Percentiles rank a stretch among this genome's conserved stretches.
These are phyloP conservation scores for Tonatia bakeri DNA, from an alignment of 2,113 vertebrate species.

Conservation along the genomic window DNA sequence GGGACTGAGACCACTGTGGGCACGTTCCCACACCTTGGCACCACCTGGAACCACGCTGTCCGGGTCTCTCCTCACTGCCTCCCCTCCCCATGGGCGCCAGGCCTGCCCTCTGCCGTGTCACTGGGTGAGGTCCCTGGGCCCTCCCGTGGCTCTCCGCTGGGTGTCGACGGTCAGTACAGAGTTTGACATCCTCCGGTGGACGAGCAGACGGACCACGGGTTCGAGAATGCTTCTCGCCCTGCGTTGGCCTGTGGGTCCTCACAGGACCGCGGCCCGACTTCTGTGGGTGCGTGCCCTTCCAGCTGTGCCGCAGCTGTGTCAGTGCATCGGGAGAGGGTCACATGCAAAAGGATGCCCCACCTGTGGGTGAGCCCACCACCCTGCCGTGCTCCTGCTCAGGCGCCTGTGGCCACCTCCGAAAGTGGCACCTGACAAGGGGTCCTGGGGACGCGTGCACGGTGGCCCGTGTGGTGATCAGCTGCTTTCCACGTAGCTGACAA, in stretches of 20 bases:
- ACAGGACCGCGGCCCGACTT: background rate
- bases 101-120: background rate
- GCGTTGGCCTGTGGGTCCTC: background rate
- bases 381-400: accelerated
- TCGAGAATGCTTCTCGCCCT: background rate
- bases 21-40: background rate
- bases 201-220: accelerated
- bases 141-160: too few species aligned
- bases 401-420: background rate
- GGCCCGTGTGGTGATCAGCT: background rate
- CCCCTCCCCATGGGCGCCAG: accelerated
- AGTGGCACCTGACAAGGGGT: background rate
- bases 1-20: background rate
- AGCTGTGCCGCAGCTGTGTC: accelerated
- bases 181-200: too few species aligned
- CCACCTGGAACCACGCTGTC: background rate
- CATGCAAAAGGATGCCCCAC: background rate
- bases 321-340: background rate
- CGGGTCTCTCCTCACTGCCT: background rate
- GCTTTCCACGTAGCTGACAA: too few species aligned
- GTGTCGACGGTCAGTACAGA: background rate
- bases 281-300: accelerated
- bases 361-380: too few species aligned
- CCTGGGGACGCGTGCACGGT: too few species aligned
- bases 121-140: too few species aligned